phyloP scores from a whole-genome alignment of 1,140 invertebrate genomes.

The Drosophila kanapiae region DNA sequence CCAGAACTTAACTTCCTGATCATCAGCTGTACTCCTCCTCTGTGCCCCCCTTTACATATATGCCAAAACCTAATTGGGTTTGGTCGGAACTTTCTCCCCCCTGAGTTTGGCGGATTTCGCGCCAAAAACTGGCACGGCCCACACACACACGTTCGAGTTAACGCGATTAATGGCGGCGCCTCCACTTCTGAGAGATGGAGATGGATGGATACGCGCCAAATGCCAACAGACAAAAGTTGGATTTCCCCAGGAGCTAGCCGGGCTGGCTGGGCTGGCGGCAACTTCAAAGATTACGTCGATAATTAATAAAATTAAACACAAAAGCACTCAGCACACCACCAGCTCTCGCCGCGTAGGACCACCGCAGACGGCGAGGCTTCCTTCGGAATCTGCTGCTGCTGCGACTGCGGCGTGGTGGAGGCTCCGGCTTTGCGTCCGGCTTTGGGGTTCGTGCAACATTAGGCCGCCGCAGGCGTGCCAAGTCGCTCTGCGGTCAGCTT shows the following conservation, averaged over 20 bases:
- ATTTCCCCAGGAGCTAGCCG: constrained; percentile 25
- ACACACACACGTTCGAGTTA: constrained; percentile 50
- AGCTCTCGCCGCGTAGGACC: too few relatives aligned
- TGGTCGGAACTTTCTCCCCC: constrained; percentile 18
- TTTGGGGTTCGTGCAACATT: constrained; percentile 42
- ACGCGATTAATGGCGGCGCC: constrained; percentile 68
- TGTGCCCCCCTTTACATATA: neutral
- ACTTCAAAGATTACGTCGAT: constrained; percentile 79
- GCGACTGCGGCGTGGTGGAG: neutral
- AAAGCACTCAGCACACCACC: constrained; percentile 69
- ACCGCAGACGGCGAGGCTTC: constrained; percentile 27
- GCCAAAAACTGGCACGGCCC: constrained; percentile 19
- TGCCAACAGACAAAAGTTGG: constrained; percentile 33
- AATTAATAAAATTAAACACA: constrained; percentile 83
- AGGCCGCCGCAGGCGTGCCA: constrained; percentile 63
- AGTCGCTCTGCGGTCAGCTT: constrained; percentile 54
- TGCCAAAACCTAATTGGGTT: constrained; percentile 42
- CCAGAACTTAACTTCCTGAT: constrained; percentile 3
- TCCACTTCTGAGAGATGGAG: constrained; percentile 8
- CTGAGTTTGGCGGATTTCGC: constrained; percentile 6
- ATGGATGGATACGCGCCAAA: constrained; percentile 2
- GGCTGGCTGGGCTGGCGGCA: constrained; percentile 12
- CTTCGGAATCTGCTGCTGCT: constrained; percentile 2
- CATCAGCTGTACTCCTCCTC: neutral
- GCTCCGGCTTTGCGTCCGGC: constrained; percentile 11